A percentile compares a stretch with the other conserved stretches of the same genome.
Conservation (phyloP, 1,140 invertebrate genomes). For the Wiebesia pumilae region DNA sequence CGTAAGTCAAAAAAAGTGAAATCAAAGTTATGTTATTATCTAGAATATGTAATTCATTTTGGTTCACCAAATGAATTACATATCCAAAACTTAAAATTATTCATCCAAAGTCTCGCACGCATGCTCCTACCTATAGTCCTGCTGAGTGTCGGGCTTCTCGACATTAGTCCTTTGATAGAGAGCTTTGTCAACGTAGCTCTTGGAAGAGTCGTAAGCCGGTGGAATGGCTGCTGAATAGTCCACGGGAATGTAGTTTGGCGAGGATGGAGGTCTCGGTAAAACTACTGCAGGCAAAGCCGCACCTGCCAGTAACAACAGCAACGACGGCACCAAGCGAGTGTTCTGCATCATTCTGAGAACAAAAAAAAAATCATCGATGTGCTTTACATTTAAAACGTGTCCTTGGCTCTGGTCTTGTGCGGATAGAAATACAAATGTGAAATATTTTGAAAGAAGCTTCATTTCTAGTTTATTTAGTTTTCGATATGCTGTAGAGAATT, state of each 20-base stretch:
- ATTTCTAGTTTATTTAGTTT: background rate
- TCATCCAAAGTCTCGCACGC: background rate
- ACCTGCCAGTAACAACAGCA: conserved; percentile 56
- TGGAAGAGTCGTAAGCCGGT: conserved; percentile 51
- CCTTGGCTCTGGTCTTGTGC: background rate
- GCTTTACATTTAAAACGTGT: background rate
- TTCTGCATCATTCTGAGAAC: background rate
- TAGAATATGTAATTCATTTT: no score
- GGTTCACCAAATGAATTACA: no score
- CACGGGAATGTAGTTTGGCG: conserved; percentile 65
- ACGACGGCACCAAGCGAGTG: background rate
- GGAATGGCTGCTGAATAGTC: conserved; percentile 36
- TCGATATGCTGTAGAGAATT: background rate
- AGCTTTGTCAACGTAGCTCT: conserved; percentile 50
- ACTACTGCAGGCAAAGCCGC: conserved; percentile 65
- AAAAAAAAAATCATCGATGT: background rate
- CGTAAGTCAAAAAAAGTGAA: no score
- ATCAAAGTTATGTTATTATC: no score
- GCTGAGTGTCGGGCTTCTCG: conserved; percentile 65
- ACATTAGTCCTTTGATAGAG: conserved; percentile 63
- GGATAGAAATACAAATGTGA: background rate
- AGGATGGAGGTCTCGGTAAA: conserved; percentile 69
- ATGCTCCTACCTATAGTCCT: conserved; percentile 58
- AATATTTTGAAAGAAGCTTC: background rate
- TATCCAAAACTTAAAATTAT: background rate